Percentiles rank a stretch among this genome's conserved stretches.
These are phyloP conservation scores for Mamestra configurata DNA, from an alignment of 1,140 invertebrate genomes.

Conservation along the genomic window DNA sequence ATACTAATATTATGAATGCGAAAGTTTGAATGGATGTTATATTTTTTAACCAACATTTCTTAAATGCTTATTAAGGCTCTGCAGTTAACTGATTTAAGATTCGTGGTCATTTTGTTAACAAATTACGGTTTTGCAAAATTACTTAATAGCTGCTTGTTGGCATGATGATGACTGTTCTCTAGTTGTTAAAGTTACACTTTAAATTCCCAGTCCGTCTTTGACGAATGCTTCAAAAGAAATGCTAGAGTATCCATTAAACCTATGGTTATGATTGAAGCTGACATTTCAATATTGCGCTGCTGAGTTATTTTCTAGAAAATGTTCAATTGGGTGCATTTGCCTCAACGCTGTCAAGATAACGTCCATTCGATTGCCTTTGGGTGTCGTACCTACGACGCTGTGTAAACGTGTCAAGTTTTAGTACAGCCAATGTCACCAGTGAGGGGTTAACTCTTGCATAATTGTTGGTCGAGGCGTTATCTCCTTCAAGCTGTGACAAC, in stretches of 20 bases:
- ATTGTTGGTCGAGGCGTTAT: slow-evolving; percentile 41
- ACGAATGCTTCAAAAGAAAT: no score
- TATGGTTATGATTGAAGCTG: neutral
- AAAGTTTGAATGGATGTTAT: no score
- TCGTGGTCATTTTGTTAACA: no score
- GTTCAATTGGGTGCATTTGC: slow-evolving; percentile 29
- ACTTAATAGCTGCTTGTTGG: no score
- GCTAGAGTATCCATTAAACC: neutral
- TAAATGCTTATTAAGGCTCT: no score
- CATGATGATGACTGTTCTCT: no score
- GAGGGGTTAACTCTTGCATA: slow-evolving; percentile 44
- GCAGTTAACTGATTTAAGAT: no score
- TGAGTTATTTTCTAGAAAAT: neutral
- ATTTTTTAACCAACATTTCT: no score
- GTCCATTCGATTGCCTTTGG: slow-evolving; percentile 20
- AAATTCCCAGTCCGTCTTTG: no score
- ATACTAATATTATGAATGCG: no score
- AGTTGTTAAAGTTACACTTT: no score
- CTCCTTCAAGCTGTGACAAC: slow-evolving; percentile 49
- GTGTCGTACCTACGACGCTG: slow-evolving; percentile 19
- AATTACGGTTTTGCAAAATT: no score
- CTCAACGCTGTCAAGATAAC: slow-evolving; percentile 37
- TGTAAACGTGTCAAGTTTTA: slow-evolving; percentile 46
- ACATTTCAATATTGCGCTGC: neutral
- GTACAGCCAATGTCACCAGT: slow-evolving; percentile 18